A percentile compares a stretch with the other conserved stretches of the same genome.
Conservation (phyloP, 2,888 invertebrate genomes). For the Cerastoderma edule region DNA sequence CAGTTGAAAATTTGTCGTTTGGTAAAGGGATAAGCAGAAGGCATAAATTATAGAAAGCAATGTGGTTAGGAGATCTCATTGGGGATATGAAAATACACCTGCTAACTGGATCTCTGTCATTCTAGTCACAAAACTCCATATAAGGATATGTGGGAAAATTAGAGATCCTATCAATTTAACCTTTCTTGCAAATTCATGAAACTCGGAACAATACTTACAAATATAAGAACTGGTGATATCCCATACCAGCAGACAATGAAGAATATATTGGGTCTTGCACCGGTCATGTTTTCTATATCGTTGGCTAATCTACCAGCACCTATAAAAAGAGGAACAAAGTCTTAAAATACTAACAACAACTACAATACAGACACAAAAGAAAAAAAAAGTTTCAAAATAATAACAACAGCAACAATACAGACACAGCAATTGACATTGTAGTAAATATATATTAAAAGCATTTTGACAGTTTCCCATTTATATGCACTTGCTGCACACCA, state of each 20-base stretch:
- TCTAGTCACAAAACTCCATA: no score
- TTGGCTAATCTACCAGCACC: constrained; percentile 90
- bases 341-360: background rate
- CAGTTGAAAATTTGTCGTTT: background rate
- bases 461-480: no score
- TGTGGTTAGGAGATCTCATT: background rate
- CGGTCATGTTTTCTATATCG: constrained; percentile 96
- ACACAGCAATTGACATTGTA: no score
- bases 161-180: no score
- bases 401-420: no score
- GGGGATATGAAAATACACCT: background rate
- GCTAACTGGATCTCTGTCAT: no score
- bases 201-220: constrained; percentile 85
- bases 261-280: constrained; percentile 90
- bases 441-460: no score
- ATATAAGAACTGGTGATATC: constrained; percentile 91
- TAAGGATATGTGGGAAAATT: no score
- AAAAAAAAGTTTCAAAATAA: no score
- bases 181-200: no score
- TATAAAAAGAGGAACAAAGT: constrained; percentile 41
- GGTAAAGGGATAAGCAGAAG: background rate
- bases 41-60: background rate
- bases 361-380: background rate
- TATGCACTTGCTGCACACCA: no score
- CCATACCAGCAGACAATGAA: constrained; percentile 94